A percentile compares a stretch with the other conserved stretches of the same genome.
Evolutionary conservation across 2,113 vertebrate species (phyloP).

Genomic region (Mohoua ochrocephala): DNA sequence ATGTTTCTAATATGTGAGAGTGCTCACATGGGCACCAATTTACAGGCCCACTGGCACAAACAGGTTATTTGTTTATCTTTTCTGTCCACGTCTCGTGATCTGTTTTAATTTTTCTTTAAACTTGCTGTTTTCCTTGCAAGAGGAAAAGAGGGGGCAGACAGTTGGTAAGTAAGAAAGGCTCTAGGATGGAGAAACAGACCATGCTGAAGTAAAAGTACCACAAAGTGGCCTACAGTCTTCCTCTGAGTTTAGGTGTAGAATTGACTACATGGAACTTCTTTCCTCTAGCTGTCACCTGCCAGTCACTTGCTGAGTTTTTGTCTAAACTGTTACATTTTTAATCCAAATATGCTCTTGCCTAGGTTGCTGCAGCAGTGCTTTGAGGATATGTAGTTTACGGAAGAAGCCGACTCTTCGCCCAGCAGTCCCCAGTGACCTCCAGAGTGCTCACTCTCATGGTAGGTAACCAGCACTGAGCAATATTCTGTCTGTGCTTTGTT

Average conservation of each 20-base stretch:
- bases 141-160: not conserved
- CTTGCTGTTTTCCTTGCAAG: not conserved
- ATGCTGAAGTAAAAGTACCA: not conserved
- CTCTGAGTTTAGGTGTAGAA: not conserved
- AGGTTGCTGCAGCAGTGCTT: not conserved
- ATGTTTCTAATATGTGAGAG: not conserved
- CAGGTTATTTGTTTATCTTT: not conserved
- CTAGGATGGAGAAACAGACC: not conserved
- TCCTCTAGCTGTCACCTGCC: not conserved
- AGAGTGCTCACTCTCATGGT: slow-evolving; percentile 25
- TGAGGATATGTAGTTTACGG: not conserved
- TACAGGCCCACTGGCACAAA: not conserved
- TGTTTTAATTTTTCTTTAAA: not conserved
- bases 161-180: not conserved
- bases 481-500: not conserved
- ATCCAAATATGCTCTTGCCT: not conserved
- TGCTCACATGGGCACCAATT: not conserved
- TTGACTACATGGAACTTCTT: not conserved
- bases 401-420: not conserved
- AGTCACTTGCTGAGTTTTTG: not conserved
- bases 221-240: not conserved
- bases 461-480: not conserved
- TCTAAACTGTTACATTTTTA: not conserved
- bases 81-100: not conserved
- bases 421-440: not conserved